These are phyloP conservation scores for Odontothrips loti DNA, from an alignment of 2,888 invertebrate genomes.

Conservation along the genomic window DNA sequence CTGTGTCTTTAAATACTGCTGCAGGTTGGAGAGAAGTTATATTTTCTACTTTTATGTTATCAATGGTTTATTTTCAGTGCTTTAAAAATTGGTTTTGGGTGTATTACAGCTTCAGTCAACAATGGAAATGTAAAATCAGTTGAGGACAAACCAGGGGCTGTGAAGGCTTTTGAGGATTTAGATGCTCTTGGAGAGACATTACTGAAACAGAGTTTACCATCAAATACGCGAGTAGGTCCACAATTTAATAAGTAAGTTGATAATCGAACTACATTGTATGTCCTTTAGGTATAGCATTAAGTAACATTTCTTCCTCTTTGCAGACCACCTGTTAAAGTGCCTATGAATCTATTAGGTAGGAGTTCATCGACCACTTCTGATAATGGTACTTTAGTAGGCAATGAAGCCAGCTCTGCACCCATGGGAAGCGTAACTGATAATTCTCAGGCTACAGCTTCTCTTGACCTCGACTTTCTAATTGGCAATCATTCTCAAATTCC, in stretches of 20 bases:
- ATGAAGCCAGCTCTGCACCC: not conserved
- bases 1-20: not conserved
- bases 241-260: constrained; percentile 48
- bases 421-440: not conserved
- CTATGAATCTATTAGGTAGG: constrained; percentile 59
- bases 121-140: not conserved
- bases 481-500: not conserved
- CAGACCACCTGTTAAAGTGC: constrained; percentile 58
- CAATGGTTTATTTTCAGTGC: not conserved
- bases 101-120: not conserved
- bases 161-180: constrained; percentile 65
- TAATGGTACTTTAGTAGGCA: not conserved
- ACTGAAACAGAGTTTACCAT: constrained; percentile 63
- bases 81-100: not conserved
- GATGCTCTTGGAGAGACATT: constrained; percentile 78
- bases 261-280: not conserved
- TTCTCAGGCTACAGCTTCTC: not conserved
- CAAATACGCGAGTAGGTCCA: constrained; percentile 47
- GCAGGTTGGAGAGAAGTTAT: not conserved
- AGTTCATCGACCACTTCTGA: constrained; percentile 14
- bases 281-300: not conserved
- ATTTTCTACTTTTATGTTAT: not conserved
- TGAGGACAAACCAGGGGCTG: constrained; percentile 46
- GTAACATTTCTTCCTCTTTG: not conserved
- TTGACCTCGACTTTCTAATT: not conserved